A percentile compares a stretch with the other conserved stretches of the same genome.
Evolutionary conservation across 2,888 invertebrate genomes (phyloP).

Genomic region (Saturnia pavonia): DNA sequence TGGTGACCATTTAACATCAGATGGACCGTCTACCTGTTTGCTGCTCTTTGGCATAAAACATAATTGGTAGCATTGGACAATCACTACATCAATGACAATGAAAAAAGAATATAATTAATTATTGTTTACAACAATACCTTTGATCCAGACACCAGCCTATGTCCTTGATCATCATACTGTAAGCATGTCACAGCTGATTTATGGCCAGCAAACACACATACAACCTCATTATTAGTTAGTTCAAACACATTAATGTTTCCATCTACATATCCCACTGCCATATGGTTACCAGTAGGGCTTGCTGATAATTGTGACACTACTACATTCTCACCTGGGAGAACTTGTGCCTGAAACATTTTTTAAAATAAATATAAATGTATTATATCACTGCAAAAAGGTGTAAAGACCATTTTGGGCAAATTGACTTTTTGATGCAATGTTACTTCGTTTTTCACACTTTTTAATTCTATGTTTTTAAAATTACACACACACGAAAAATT

Average conservation of each 20-base stretch:
- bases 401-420: no score
- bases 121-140: constrained; percentile 79
- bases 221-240: constrained; percentile 86
- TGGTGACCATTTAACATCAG: no score
- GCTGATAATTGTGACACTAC: constrained; percentile 89
- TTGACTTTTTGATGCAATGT: no score
- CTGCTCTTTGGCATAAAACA: no score
- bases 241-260: constrained; percentile 93
- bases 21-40: no score
- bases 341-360: constrained; percentile 83
- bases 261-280: constrained; percentile 96
- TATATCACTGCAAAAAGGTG: no score
- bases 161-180: constrained; percentile 91
- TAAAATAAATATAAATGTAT: no score
- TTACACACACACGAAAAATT: no score
- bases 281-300: constrained; percentile 87
- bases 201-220: constrained; percentile 92
- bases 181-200: constrained; percentile 91
- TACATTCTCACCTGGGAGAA: constrained; percentile 90
- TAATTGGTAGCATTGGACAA: background rate
- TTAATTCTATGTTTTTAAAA: no score
- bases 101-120: background rate
- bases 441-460: no score
- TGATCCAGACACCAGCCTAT: constrained; percentile 93
- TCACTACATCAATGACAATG: background rate